Percentiles rank a stretch among this genome's conserved stretches.
phyloP scores from a whole-genome alignment of 2,797 vertebrate species.

The Chrysolophus pictus region DNA sequence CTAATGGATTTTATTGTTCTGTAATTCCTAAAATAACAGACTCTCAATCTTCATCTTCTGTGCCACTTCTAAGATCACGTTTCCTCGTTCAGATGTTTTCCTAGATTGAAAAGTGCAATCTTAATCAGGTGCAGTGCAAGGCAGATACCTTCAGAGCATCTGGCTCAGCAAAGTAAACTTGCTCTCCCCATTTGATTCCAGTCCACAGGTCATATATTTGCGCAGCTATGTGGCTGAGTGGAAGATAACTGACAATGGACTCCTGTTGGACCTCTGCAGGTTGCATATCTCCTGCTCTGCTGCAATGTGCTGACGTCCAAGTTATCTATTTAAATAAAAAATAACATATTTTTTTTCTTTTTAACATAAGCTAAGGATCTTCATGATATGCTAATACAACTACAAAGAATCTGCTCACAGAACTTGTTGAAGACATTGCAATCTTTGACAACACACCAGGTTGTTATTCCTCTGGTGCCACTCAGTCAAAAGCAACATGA shows the following conservation, averaged over 20 bases:
- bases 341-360: not conserved
- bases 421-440: not conserved
- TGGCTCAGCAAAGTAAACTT: conserved; percentile 89
- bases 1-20: not conserved
- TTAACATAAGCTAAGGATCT: not conserved
- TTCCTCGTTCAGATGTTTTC: not conserved
- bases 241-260: conserved; percentile 88
- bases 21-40: not conserved
- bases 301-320: conserved; percentile 86
- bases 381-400: not conserved
- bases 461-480: not conserved
- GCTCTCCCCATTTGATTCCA: conserved; percentile 88
- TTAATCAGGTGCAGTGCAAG: not conserved
- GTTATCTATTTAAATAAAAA: conserved; percentile 82
- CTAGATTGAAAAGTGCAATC: not conserved
- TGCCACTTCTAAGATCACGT: not conserved
- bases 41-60: not conserved
- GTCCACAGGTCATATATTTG: conserved; percentile 92
- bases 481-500: not conserved
- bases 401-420: not conserved
- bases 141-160: conserved; percentile 88
- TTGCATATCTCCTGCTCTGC: conserved; percentile 83
- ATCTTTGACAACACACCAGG: not conserved
- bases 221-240: conserved; percentile 90
- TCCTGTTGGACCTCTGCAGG: conserved; percentile 87